phyloP scores from a whole-genome alignment of 2,113 vertebrate species.

The Cebidichthys violaceus region DNA sequence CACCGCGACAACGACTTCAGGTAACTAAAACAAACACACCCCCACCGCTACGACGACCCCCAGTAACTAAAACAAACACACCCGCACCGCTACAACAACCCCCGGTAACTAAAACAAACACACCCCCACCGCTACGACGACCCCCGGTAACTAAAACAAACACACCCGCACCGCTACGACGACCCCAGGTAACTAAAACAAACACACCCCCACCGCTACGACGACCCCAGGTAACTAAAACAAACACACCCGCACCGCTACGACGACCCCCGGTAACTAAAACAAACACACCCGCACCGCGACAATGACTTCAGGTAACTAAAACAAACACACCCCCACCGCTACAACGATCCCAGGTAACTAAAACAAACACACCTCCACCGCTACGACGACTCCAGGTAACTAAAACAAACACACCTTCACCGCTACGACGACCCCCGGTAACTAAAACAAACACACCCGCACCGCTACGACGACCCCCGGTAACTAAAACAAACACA shows the following conservation, averaged over 20 bases:
- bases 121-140: no score
- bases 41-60: neutral
- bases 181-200: no score
- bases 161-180: no score
- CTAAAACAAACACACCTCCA: neutral
- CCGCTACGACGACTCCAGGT: constrained; percentile 6
- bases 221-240: no score
- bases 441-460: constrained; percentile 5
- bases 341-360: constrained; percentile 9
- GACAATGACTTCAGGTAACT: constrained; percentile 7
- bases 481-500: constrained; percentile 25
- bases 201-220: no score
- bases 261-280: constrained; percentile 2
- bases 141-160: no score
- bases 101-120: no score
- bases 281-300: neutral
- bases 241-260: neutral
- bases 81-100: neutral
- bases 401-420: neutral
- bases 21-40: neutral
- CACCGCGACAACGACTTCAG: neutral
- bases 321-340: neutral
- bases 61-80: neutral
- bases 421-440: neutral
- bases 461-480: neutral